Evolutionary conservation across 2,797 vertebrate species (phyloP).

Genomic region (Eulemur coronatus): DNA sequence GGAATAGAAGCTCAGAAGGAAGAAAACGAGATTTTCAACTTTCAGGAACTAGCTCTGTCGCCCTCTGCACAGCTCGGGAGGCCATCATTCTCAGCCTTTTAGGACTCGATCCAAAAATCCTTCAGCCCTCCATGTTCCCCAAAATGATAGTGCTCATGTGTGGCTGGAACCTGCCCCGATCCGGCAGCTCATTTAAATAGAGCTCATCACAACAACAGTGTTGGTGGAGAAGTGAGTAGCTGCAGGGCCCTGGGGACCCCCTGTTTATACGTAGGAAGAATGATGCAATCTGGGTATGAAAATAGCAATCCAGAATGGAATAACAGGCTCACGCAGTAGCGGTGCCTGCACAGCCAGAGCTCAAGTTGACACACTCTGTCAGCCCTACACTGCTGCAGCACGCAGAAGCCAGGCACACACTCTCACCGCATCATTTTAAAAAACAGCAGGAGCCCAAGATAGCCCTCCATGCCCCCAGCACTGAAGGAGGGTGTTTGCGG

Average conservation of each 20-base stretch:
- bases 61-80: conserved; percentile 62
- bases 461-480: conserved; percentile 60
- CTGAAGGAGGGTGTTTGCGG: neutral
- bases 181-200: conserved; percentile 84
- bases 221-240: conserved; percentile 81
- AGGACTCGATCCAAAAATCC: conserved; percentile 73
- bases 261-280: conserved; percentile 85
- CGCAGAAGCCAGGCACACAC: conserved; percentile 76
- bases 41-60: conserved; percentile 77
- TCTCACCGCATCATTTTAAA: conserved; percentile 72
- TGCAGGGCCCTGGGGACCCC: conserved; percentile 84
- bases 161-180: conserved; percentile 72
- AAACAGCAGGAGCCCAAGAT: conserved; percentile 69
- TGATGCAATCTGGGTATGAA: conserved; percentile 88
- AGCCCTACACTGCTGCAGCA: conserved; percentile 78
- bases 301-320: conserved; percentile 84
- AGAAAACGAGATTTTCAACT: conserved; percentile 71
- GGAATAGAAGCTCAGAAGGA: conserved; percentile 70
- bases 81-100: conserved; percentile 58
- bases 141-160: conserved; percentile 76
- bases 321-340: conserved; percentile 82
- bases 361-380: conserved; percentile 76
- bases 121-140: conserved; percentile 75
- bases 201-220: conserved; percentile 81
- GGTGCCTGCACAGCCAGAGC: conserved; percentile 73